Percentiles rank a stretch among this genome's conserved stretches.
These are phyloP conservation scores for Drosophila ananassae DNA, from an alignment of 1,140 invertebrate species.

Conservation along the genomic window DNA sequence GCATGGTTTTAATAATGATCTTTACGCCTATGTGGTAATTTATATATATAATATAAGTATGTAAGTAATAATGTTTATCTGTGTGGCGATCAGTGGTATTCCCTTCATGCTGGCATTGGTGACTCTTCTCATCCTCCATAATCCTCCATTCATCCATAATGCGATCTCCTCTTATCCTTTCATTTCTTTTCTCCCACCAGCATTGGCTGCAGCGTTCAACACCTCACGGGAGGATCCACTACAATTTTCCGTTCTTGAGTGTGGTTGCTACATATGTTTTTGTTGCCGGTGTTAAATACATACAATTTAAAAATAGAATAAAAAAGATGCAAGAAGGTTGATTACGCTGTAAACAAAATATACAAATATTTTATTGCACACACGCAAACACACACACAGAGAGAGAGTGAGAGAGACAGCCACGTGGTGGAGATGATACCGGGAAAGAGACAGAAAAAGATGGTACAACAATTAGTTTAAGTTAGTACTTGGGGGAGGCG, in stretches of 20 bases:
- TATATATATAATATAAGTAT: slow-evolving; percentile 71
- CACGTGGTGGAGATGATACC: slow-evolving; percentile 47
- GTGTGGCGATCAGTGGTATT: slow-evolving; percentile 64
- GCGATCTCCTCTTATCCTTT: slow-evolving; percentile 6
- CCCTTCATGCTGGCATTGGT: slow-evolving; percentile 31
- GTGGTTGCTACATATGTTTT: slow-evolving; percentile 74
- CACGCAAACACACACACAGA: slow-evolving; percentile 15
- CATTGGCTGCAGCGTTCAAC: slow-evolving; percentile 46
- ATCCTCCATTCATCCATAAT: neutral
- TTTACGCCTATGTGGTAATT: slow-evolving; percentile 71
- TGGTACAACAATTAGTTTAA: slow-evolving; percentile 45
- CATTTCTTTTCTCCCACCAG: slow-evolving; percentile 1
- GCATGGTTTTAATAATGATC: slow-evolving; percentile 65
- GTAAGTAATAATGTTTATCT: slow-evolving; percentile 69
- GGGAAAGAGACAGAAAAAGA: slow-evolving; percentile 62
- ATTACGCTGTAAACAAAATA: slow-evolving; percentile 72
- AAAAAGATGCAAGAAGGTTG: slow-evolving; percentile 75
- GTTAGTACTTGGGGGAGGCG: neutral
- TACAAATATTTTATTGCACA: slow-evolving; percentile 34
- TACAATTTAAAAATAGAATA: slow-evolving; percentile 82
- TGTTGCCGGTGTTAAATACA: slow-evolving; percentile 79
- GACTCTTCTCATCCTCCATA: neutral
- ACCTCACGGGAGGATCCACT: slow-evolving; percentile 50
- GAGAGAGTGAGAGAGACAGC: slow-evolving; percentile 14
- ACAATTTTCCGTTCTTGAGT: slow-evolving; percentile 81